Base-by-base conservation (phyloP, 1,140 invertebrate genomes). In the Rhynchophorus ferrugineus region DNA sequence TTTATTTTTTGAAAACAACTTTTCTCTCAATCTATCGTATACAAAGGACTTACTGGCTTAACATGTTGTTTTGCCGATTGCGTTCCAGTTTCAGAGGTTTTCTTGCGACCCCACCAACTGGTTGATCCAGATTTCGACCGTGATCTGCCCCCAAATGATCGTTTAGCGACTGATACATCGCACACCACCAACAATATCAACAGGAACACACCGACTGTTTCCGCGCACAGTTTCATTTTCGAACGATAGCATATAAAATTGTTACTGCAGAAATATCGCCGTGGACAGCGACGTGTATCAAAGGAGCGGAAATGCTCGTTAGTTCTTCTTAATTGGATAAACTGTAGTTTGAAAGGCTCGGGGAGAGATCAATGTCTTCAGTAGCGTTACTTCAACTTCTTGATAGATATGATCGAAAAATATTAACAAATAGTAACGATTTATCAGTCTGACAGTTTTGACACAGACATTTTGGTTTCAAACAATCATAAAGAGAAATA, bases 111-210 rank as follows among this genome's bases (percentile, higher is more conserved):
- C 5, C 41, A 18, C 6, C 45, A 14, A 13, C 37, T 19, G 37
- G 37, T 6, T 7, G 37, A 38, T 38, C 37, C 24, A 29, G 24
- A 29, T 29, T 29, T 29, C 20, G 43, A 29, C n/a, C 17, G 34
- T 18, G 41, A 19, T 17, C 49, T n/a, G 18, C 42, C 13, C 11
- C 24, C 24, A 5, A 1, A 21, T 3, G 35, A 39, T 14, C 46
- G 17, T 20, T 48, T 48, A 16, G 46, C 46, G 6, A 14, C 17
- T 13, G 46, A 48, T 21, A 48, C 18, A 11, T 48, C 46, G 46
- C 19, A 39, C 17, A 47, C 8, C 5, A 48, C 8, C 19, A 48
- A 13, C 34, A 48, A 5, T 9, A 38, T 6, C 1, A 48, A 5
- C 6, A 48, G 5, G 9, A 48, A 14, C 7, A 38, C 24, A 24